Evolutionary conservation across 2,113 vertebrate genomes (phyloP).

Genomic region (Macaca mulatta): DNA sequence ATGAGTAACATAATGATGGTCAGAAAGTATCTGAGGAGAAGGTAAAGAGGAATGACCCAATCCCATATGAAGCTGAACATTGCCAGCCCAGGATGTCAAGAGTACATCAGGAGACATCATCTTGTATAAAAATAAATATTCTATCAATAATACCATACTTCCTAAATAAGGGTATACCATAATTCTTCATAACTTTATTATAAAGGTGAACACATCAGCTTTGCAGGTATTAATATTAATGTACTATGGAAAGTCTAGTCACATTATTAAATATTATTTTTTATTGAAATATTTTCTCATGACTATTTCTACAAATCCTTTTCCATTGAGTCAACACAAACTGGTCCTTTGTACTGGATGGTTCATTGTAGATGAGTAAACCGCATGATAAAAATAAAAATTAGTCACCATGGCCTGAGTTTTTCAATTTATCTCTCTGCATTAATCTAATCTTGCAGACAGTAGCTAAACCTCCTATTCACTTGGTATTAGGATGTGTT

Average conservation of each 20-base stretch:
- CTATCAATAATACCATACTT: neutral
- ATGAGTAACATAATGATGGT: neutral
- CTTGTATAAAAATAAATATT: neutral
- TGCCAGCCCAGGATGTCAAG: neutral
- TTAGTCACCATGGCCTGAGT: neutral
- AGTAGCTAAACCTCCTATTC: neutral
- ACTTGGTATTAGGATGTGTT: neutral
- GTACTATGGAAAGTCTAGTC: neutral
- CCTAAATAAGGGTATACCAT: neutral
- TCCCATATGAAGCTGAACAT: neutral
- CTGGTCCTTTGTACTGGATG: neutral
- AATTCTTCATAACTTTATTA: neutral
- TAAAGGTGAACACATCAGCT: neutral
- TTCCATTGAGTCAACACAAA: neutral
- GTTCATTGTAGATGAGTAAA: neutral
- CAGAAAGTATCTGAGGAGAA: neutral
- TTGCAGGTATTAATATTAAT: neutral
- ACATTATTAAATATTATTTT: neutral
- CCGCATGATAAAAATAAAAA: neutral
- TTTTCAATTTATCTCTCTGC: neutral
- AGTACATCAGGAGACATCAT: neutral
- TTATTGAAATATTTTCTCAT: neutral
- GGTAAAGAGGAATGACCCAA: neutral
- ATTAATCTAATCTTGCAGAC: neutral
- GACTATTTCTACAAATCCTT: neutral